Evolutionary conservation across 2,888 invertebrate species (phyloP), one percentile per base, ranked within the genome.

Genomic region (Chrysina gloriosa): DNA sequence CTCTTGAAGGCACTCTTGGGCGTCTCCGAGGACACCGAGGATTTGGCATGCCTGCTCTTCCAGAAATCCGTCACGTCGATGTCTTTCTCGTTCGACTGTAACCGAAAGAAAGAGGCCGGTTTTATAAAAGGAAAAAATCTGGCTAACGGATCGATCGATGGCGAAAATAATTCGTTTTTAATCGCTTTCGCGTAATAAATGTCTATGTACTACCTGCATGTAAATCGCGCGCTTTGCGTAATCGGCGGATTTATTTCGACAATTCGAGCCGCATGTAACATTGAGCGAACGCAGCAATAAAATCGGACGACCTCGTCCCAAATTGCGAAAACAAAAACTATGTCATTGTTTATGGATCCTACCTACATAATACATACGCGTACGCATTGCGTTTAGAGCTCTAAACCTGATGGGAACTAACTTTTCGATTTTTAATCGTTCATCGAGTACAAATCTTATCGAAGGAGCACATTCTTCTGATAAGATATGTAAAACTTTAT

Each of bases 11-110:
- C 79, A 67, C 77, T 80, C 70, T 80, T 79, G 2, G 81, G 79
- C 25, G 80, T 78, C 52, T 79, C 78, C 16, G 79, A 77, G 29
- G 67, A 68, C 34, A 56, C 69, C 47, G 75, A 71, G 11, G 79
- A 70, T 31, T 78, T 74, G 3, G 68, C 71, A 52, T 78, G 79
- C 34, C 78, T 74, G n/a, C 75, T 75, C 70, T 79, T 81, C 83
- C 83, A 83, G 50, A 81, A 70, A 70, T 81, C 82, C 5, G 80
- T 76, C 42, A 79, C 79, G 67, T 83, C 82, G 25, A 83, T 70
- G 66, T 83, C 81, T 71, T 82, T 83, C 50, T 83, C 83, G 70
- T 78, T 79, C 9, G 80, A 76, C 84, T 84, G 82, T 39, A 83
- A 83, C 65, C 64, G 72, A 72, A 70, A 72, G 70, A 64, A 65